Evolutionary conservation across 2,888 invertebrate species (phyloP).

Genomic region (Agrilus mali): DNA sequence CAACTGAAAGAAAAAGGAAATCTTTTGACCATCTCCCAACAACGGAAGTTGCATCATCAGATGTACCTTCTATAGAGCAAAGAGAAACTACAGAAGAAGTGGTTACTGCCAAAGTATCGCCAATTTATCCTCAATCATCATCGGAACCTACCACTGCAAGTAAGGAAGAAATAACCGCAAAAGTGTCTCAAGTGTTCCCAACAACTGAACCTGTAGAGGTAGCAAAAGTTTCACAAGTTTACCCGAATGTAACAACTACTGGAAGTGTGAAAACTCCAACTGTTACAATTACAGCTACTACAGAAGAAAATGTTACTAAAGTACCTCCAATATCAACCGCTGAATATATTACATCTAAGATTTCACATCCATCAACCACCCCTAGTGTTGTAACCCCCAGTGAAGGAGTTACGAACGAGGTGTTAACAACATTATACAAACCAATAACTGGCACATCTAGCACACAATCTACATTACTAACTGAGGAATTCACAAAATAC

Average conservation of each 20-base stretch:
- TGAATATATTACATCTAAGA: too few relatives aligned
- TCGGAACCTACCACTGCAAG: too few relatives aligned
- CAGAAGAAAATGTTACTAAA: conserved; percentile 1
- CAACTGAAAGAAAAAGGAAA: conserved; percentile 3
- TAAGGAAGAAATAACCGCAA: too few relatives aligned
- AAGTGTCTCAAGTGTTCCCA: too few relatives aligned
- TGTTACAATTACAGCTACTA: not conserved
- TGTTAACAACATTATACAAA: not conserved
- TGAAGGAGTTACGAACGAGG: not conserved
- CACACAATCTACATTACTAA: not conserved
- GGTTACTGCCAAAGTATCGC: not conserved
- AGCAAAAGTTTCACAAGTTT: not conserved
- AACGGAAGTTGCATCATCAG: conserved; percentile 1
- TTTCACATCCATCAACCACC: not conserved
- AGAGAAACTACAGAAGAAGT: conserved; percentile 2
- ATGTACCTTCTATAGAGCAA: conserved; percentile 1
- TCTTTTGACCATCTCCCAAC: conserved; percentile 2
- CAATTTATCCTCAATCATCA: not conserved
- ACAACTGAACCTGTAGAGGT: not conserved
- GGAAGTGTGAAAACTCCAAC: not conserved
- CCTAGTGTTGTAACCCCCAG: conserved; percentile 3
- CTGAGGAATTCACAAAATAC: not conserved
- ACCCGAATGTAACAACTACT: not conserved
- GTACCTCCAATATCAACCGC: conserved; percentile 1
- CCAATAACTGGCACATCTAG: not conserved